Evolutionary conservation across 2,888 invertebrate species (phyloP).

Genomic region (Coenonympha glycerion): DNA sequence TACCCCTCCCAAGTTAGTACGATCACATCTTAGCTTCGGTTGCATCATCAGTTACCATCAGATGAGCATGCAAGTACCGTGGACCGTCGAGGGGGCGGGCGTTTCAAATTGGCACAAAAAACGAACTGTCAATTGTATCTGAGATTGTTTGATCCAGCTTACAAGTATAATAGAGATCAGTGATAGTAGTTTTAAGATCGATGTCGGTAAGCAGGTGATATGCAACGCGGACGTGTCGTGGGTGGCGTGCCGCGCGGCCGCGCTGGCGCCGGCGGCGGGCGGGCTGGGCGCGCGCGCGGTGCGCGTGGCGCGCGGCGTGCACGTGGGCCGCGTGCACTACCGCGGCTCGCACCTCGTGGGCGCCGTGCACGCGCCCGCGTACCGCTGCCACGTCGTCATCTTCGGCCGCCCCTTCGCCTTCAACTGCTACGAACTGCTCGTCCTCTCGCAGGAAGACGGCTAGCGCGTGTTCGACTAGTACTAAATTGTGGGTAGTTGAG

Average conservation of each 20-base stretch:
- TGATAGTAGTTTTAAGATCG: too few relatives aligned
- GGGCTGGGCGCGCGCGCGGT: constrained; percentile 42
- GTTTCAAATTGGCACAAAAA: too few relatives aligned
- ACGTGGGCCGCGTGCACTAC: constrained; percentile 49
- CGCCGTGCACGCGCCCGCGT: constrained; percentile 47
- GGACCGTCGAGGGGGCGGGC: too few relatives aligned
- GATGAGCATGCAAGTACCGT: too few relatives aligned
- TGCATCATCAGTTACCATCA: too few relatives aligned
- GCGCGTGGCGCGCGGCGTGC: constrained; percentile 39
- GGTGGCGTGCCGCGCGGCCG: constrained; percentile 46
- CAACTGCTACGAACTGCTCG: constrained; percentile 59
- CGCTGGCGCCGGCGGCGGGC: constrained; percentile 37
- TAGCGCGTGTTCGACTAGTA: background rate
- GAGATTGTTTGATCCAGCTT: too few relatives aligned
- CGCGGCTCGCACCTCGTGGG: constrained; percentile 48
- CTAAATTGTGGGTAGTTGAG: background rate
- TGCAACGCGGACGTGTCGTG: constrained; percentile 51
- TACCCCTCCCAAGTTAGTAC: too few relatives aligned
- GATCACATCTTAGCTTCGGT: too few relatives aligned
- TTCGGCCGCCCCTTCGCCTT: constrained; percentile 61
- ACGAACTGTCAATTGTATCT: too few relatives aligned
- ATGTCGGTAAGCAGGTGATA: too few relatives aligned
- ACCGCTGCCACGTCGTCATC: constrained; percentile 59
- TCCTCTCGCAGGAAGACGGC: constrained; percentile 34
- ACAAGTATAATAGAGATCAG: too few relatives aligned